phyloP scores from a whole-genome alignment of 2,888 invertebrate genomes.

The Rhyacophila evoluta region DNA sequence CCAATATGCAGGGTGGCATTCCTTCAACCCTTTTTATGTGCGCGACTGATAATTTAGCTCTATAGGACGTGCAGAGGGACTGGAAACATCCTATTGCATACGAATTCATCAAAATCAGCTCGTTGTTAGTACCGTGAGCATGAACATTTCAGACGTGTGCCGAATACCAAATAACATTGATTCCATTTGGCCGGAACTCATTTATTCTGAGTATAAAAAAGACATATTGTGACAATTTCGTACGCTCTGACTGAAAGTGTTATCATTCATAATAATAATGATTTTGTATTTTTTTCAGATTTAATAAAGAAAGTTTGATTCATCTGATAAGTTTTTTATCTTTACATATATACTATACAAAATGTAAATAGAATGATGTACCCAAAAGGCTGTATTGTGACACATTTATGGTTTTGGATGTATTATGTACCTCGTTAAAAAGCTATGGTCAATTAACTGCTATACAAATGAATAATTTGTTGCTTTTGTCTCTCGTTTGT shows the following conservation, averaged over 20 bases:
- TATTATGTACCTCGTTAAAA: no score
- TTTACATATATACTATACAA: no score
- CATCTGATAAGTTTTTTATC: no score
- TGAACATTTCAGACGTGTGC: slow-evolving; percentile 35
- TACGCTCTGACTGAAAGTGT: neutral
- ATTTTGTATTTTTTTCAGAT: no score
- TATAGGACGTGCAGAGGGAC: slow-evolving; percentile 34
- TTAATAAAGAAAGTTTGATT: no score
- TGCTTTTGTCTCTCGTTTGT: no score
- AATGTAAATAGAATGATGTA: no score
- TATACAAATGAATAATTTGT: no score
- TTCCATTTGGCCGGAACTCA: slow-evolving; percentile 14
- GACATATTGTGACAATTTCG: neutral
- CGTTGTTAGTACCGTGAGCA: slow-evolving; percentile 30
- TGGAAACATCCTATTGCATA: slow-evolving; percentile 46
- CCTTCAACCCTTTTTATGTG: slow-evolving; percentile 38
- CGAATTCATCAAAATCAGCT: slow-evolving; percentile 50
- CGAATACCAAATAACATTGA: slow-evolving; percentile 32
- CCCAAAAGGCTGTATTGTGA: no score
- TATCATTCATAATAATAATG: neutral
- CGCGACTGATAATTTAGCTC: slow-evolving; percentile 46
- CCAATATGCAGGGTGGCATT: slow-evolving; percentile 31
- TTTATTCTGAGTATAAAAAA: neutral
- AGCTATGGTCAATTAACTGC: no score
- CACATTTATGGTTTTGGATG: no score